Conservation (phyloP, 2,797 vertebrate species). For the Halcyon leucocephala region DNA sequence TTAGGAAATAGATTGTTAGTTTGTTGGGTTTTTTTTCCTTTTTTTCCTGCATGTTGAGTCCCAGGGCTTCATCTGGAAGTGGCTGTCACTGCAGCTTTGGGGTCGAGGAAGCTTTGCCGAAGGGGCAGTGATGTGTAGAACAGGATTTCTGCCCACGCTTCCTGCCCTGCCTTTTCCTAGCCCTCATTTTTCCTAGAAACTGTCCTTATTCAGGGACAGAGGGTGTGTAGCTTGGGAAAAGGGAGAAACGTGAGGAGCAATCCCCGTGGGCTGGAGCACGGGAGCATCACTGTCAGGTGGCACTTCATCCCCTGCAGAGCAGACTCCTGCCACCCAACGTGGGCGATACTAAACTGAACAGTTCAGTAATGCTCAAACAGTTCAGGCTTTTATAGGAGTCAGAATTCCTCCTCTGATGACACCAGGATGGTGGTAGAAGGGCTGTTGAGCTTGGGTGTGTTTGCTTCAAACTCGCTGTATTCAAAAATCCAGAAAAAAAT, state of each 20-base stretch:
- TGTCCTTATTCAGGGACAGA: background rate
- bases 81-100: background rate
- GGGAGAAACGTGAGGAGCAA: background rate
- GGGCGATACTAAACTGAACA: background rate
- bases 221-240: background rate
- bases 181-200: background rate
- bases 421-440: background rate
- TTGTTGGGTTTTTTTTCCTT: background rate
- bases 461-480: background rate
- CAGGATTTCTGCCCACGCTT: background rate
- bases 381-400: background rate
- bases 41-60: background rate
- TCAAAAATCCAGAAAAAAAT: background rate
- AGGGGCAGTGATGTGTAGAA: background rate
- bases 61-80: background rate
- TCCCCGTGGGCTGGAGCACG: background rate
- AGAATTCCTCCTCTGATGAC: background rate
- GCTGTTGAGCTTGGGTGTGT: background rate
- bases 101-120: background rate
- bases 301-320: background rate
- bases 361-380: background rate
- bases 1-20: background rate
- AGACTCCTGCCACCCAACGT: background rate
- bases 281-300: rapidly evolving
- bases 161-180: background rate